Evolutionary conservation across 1,140 invertebrate genomes (phyloP).

Genomic region (Halyomorpha halys): DNA sequence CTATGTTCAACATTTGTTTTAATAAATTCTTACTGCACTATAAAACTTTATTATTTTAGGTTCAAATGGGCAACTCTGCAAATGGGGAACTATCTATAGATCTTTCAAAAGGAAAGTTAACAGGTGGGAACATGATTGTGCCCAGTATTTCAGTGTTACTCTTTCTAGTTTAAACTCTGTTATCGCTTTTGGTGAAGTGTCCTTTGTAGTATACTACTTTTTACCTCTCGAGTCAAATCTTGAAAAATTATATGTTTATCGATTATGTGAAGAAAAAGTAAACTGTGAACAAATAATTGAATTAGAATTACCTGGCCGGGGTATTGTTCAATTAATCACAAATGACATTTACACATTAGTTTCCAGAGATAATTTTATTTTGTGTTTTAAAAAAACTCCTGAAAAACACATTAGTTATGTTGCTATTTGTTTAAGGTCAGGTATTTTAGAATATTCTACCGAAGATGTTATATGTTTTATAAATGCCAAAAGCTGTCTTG

Average conservation of each 20-base stretch:
- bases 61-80: neutral
- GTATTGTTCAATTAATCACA: neutral
- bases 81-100: neutral
- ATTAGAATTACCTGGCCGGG: slow-evolving; percentile 5
- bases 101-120: slow-evolving; percentile 4
- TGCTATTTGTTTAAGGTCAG: neutral
- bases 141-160: neutral
- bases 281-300: slow-evolving; percentile 5
- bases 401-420: slow-evolving; percentile 2
- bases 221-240: neutral
- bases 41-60: slow-evolving; percentile 2
- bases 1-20: too few species aligned
- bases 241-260: slow-evolving; percentile 8
- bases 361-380: slow-evolving; percentile 13
- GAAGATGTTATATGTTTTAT: slow-evolving; percentile 2
- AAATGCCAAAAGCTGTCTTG: neutral
- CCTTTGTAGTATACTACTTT: slow-evolving; percentile 4
- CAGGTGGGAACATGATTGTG: slow-evolving; percentile 8
- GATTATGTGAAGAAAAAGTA: slow-evolving; percentile 1
- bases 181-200: slow-evolving; percentile 4
- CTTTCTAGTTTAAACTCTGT: slow-evolving; percentile 1
- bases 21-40: too few species aligned
- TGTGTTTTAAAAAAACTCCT: slow-evolving; percentile 1
- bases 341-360: slow-evolving; percentile 10
- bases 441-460: neutral